phyloP scores from a whole-genome alignment of 2,113 vertebrate species.

The Petrocephalus microphthalmus region DNA sequence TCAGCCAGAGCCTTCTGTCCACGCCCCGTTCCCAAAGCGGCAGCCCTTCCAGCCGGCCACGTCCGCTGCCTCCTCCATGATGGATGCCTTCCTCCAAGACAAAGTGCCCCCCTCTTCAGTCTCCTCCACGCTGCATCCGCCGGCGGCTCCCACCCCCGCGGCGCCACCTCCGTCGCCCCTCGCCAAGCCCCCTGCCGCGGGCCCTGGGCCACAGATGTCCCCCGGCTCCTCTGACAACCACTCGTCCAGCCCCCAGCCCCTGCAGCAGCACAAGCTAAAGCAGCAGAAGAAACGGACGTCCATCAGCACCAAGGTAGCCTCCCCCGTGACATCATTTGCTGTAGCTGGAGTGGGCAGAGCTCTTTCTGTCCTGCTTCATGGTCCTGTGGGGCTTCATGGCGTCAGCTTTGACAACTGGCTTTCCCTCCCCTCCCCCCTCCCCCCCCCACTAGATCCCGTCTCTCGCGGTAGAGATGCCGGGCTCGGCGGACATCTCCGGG shows the following conservation, averaged over 20 bases:
- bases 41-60: conserved; percentile 76
- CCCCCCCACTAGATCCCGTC: conserved; percentile 69
- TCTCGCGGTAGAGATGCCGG: conserved; percentile 94
- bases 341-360: background rate
- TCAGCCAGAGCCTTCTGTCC: conserved; percentile 70
- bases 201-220: conserved; percentile 72
- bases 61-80: conserved; percentile 71
- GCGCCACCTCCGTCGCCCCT: conserved; percentile 63
- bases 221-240: conserved; percentile 86
- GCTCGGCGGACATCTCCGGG: conserved; percentile 78
- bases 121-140: conserved; percentile 52
- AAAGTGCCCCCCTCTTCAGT: conserved; percentile 60
- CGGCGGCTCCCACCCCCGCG: conserved; percentile 60
- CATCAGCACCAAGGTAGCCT: conserved; percentile 80
- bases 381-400: background rate
- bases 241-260: conserved; percentile 87
- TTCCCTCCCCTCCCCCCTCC: background rate
- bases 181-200: conserved; percentile 51
- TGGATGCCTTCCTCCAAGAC: conserved; percentile 91
- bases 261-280: conserved; percentile 94
- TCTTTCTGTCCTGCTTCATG: background rate
- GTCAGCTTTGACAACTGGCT: background rate
- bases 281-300: conserved; percentile 91
- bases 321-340: background rate
- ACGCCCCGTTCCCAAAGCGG: conserved; percentile 82